Conservation (phyloP, 2,888 invertebrate species). For the Hypercompe scribonia region DNA sequence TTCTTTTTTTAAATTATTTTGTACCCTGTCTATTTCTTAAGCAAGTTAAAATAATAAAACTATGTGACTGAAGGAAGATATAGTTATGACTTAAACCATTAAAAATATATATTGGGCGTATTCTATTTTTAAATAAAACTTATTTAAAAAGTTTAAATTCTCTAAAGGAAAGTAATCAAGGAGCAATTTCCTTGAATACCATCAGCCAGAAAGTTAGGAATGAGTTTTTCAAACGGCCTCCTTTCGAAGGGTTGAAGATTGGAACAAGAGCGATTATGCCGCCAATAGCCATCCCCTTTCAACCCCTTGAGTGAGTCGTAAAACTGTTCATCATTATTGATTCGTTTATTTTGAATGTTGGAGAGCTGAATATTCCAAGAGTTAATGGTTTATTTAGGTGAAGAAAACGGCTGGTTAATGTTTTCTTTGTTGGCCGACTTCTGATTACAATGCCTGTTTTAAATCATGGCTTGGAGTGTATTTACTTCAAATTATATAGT, state of each 20-base stretch:
- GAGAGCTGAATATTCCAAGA: conserved; percentile 32
- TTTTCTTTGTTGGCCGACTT: background rate
- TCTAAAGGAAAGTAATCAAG: conserved; percentile 49
- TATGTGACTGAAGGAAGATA: too few relatives aligned
- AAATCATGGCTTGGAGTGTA: background rate
- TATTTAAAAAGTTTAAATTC: conserved; percentile 32
- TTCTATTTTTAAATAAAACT: conserved; percentile 16
- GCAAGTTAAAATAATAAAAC: background rate
- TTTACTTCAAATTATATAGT: background rate
- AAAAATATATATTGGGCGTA: background rate
- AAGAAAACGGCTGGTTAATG: conserved; percentile 13
- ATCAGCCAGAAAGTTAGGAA: conserved; percentile 46
- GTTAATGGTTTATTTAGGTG: conserved; percentile 21
- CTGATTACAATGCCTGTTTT: background rate
- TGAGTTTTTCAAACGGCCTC: conserved; percentile 40
- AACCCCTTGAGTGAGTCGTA: conserved; percentile 44
- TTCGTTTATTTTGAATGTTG: conserved; percentile 49
- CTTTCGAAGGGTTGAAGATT: conserved; percentile 46
- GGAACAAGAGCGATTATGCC: conserved; percentile 45
- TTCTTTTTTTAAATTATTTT: too few relatives aligned
- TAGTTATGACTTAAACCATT: background rate
- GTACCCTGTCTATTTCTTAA: background rate
- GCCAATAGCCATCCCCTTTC: conserved; percentile 48
- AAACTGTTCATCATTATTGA: conserved; percentile 48
- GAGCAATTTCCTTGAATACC: conserved; percentile 45